Base-by-base conservation (phyloP, 2,113 vertebrate species). In the Daphoenositta chrysoptera region DNA sequence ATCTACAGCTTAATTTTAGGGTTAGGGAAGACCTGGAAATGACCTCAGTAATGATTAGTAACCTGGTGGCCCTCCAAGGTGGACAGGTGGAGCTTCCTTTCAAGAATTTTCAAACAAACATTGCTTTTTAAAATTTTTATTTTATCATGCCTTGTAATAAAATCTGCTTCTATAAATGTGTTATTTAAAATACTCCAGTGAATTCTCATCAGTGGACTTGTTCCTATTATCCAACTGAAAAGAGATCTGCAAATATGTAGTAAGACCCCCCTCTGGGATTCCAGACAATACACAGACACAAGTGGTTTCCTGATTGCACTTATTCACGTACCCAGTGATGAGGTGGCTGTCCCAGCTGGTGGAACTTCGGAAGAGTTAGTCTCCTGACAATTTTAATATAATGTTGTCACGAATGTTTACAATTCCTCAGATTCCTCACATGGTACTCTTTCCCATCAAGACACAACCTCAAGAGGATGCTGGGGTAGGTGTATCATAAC, bases 1-100 rank as follows among this genome's bases (percentile, higher is more conserved):
- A 94, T 65, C 37, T 72, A 48, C 47, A n/a, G 88, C 92, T 91
- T 97, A 95, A 96, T 97, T 97, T 96, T 96, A 97, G 96, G 83
- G 89, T 89, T 58, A 96, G 75, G 58, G 22, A 90, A 95, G 87
- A 89, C 89, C 72, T 93, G 79, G 91, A 94, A 93, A 65, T 95
- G 57, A 93, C 87, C 77, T 95, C 16, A 33, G 23, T 94, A 66
- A 89, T 96, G 76, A 92, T 95, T 96, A 54, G 53, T 91, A 94
- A 92, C 56, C 44, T 76, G 64, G 17, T 87, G 68, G 47, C 50
- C 23, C 84, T 93, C 78, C 6, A 14, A 90, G 58, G 63, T 92
- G 70, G 86, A 73, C 83, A 96, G 96, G 94, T 96, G 95, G 95
- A 95, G 93, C 82, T 94, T 96, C 95, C 94, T 95, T 71, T 92